phyloP scores from a whole-genome alignment of 2,113 vertebrate genomes.

The Phaethornis superciliosus region DNA sequence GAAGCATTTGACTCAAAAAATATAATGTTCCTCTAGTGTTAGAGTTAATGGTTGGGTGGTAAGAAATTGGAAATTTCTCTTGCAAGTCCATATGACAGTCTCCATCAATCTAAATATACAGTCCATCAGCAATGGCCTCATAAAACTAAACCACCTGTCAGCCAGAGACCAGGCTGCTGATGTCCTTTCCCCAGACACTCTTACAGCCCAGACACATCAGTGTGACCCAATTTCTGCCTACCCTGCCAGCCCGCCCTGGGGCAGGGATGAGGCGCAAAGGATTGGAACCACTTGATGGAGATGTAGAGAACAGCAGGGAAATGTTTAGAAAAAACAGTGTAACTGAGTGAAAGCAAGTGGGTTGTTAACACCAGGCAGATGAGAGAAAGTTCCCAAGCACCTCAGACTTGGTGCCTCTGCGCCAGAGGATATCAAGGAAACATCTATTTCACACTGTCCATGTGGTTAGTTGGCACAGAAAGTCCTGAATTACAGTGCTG shows the following conservation, averaged over 20 bases:
- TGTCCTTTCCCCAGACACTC: neutral
- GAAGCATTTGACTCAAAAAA: neutral
- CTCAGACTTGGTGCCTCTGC: neutral
- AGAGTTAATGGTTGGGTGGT: neutral
- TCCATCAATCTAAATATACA: neutral
- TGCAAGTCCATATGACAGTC: neutral
- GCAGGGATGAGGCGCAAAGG: fast-evolving
- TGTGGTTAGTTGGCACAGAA: neutral
- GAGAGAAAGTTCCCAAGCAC: neutral
- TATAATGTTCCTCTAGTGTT: neutral
- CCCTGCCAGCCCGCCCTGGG: neutral
- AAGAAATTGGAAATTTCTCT: neutral
- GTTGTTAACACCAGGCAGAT: neutral
- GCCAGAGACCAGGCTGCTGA: neutral
- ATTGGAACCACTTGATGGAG: neutral
- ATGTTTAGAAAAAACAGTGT: neutral
- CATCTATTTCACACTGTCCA: neutral
- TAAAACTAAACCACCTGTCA: neutral
- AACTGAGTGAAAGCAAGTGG: neutral
- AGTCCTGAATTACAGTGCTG: neutral
- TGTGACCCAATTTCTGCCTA: neutral
- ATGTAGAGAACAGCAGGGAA: neutral
- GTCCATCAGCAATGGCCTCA: neutral
- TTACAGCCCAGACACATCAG: neutral
- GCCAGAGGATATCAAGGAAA: neutral